These are phyloP conservation scores for Oligia strigilis DNA, from an alignment of 2,888 invertebrate species.

Conservation along the genomic window DNA sequence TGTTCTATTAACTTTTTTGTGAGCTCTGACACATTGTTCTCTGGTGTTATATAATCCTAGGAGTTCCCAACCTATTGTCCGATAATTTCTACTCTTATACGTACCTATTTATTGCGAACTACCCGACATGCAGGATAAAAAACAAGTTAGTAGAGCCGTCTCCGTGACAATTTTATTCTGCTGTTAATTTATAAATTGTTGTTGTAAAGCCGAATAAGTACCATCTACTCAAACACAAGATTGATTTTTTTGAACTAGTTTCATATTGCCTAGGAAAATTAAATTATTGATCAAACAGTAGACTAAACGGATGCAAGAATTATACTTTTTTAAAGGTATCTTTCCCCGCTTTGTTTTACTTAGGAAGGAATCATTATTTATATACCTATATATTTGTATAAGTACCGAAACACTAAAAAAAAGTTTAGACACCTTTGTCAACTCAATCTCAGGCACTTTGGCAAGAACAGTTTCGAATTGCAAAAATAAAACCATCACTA, in stretches of 20 bases:
- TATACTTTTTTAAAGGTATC: background rate
- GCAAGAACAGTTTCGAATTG: slow-evolving; percentile 28
- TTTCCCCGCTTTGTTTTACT: background rate
- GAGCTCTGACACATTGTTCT: slow-evolving; percentile 25
- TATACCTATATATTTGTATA: background rate
- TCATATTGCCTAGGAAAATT: background rate
- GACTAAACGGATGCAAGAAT: background rate
- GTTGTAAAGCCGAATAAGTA: background rate
- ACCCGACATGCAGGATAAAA: background rate
- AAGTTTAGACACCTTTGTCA: slow-evolving; percentile 39
- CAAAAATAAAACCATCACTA: slow-evolving; percentile 51
- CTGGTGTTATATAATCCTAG: slow-evolving; percentile 23
- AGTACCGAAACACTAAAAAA: background rate
- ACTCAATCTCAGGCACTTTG: slow-evolving; percentile 30
- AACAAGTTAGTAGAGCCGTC: background rate
- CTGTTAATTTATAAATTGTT: background rate
- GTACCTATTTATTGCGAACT: slow-evolving; percentile 1
- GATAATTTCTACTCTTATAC: background rate
- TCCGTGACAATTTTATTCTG: background rate
- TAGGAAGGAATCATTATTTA: background rate
- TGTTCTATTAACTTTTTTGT: slow-evolving; percentile 5
- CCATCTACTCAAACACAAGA: background rate
- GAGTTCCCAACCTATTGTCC: slow-evolving; percentile 10
- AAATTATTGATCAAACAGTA: slow-evolving; percentile 20
- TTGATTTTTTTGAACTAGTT: background rate